Evolutionary conservation across 2,888 invertebrate species (phyloP).

Genomic region (Bellardia pandia): DNA sequence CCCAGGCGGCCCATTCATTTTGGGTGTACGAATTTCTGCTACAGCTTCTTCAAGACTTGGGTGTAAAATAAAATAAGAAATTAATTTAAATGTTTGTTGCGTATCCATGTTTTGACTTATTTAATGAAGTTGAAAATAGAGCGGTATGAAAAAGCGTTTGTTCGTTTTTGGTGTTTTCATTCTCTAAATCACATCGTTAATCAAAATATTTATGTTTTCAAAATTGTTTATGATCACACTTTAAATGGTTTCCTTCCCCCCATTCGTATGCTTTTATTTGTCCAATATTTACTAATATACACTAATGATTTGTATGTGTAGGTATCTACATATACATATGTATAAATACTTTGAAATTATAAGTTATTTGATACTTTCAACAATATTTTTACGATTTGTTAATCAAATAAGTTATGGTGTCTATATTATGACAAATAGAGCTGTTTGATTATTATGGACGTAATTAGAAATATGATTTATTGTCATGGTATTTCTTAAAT

Average conservation of each 20-base stretch:
- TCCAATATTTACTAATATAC: neutral
- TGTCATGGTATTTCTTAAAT: neutral
- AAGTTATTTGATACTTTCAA: conserved; percentile 54
- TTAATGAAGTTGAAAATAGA: conserved; percentile 71
- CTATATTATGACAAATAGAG: conserved; percentile 52
- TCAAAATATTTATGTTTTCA: conserved; percentile 68
- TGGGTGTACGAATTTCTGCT: conserved; percentile 49
- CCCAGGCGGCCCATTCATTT: conserved; percentile 77
- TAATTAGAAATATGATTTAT: conserved; percentile 58
- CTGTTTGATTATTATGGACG: conserved; percentile 11
- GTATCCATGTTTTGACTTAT: conserved; percentile 72
- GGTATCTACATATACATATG: too few relatives aligned
- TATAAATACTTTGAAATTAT: neutral
- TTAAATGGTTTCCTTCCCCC: conserved; percentile 50
- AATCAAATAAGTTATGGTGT: conserved; percentile 39
- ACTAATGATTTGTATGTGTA: conserved; percentile 30
- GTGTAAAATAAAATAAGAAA: conserved; percentile 58
- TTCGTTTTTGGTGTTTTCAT: conserved; percentile 43
- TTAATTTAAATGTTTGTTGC: conserved; percentile 73
- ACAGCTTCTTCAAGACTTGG: conserved; percentile 43
- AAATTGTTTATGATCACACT: conserved; percentile 55
- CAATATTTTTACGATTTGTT: conserved; percentile 45
- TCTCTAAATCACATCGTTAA: conserved; percentile 64
- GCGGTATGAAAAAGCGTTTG: neutral
- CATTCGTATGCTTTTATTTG: neutral